Evolutionary conservation across 2,113 vertebrate species (phyloP), one percentile per base, ranked within the genome.

Genomic region (Panthera uncia): DNA sequence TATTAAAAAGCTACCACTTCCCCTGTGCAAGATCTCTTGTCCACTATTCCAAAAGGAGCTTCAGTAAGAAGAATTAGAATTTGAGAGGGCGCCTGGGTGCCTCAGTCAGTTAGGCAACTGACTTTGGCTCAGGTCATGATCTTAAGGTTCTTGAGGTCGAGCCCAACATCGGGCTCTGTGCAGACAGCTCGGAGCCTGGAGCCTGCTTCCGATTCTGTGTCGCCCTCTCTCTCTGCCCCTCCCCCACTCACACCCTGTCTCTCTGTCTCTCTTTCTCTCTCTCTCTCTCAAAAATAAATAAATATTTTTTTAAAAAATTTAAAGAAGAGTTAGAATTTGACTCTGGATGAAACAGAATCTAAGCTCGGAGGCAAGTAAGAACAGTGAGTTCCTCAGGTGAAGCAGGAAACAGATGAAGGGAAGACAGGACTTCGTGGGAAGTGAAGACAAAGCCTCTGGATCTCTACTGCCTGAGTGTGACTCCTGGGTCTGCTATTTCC

Each of bases 351-450:
- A 55, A 69, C 79, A 4, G 36, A 89, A 27, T 74, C 12, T 27
- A 66, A 61, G 27, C 18, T 15, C n/a, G 9, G 27, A 55, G 15
- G 18, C 38, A 66, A 45, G n/a, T 27, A 1, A 0, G 55, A 38
- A 61, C 6, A 55, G 89, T 74, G 38, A 48, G 15, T 1, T 61
- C 18, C 45, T 76, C 33, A 4, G n/a, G 16, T 3, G 7, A 4
- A 18, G 11, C 36, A 31, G 33, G 50, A 45, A 88, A 78, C 27
- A n/a, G 78, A 55, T 13, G 12, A 36, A 61, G 36, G 41, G 12
- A 33, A 73, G 63, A 3, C 1, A 27, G 1, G 10, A 4, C 9
- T 48, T 15, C 14, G 12, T 1, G 1, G 16, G 31, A 90, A 15
- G 33, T 13, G 63, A 14, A 12, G 25, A 31, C 1, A 1, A 29